These are phyloP conservation scores for Ophthalmolycus amberensis DNA, from an alignment of 2,113 vertebrate genomes.

Conservation along the genomic window DNA sequence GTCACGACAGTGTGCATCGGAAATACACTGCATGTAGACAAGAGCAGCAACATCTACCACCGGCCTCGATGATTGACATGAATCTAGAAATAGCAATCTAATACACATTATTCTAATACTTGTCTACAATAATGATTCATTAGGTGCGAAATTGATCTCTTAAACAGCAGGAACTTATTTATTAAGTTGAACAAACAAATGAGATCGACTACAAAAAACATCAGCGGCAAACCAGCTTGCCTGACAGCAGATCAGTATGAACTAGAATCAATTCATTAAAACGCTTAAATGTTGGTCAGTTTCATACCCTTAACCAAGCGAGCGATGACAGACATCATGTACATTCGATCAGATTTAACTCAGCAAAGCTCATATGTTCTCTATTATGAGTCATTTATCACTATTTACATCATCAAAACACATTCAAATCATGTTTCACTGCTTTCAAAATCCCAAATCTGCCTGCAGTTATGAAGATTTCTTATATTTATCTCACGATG, in stretches of 20 bases:
- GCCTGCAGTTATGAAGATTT: constrained; percentile 1
- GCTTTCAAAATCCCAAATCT: constrained; percentile 1
- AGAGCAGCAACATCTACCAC: constrained; percentile 3
- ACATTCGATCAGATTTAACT: too few species aligned
- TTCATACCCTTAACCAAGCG: not conserved
- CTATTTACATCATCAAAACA: not conserved
- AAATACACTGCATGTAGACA: constrained; percentile 40
- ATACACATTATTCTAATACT: not conserved
- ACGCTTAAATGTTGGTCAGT: not conserved
- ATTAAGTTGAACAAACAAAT: not conserved
- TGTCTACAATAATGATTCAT: not conserved
- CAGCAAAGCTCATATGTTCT: not conserved
- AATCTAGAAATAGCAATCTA: not conserved
- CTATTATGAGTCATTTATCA: not conserved
- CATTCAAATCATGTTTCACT: not conserved
- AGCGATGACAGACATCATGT: not conserved
- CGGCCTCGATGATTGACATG: constrained; percentile 23
- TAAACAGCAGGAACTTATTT: not conserved
- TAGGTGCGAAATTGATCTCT: not conserved
- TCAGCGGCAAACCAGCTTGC: constrained; percentile 33
- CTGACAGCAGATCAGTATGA: not conserved
- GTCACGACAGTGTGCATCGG: constrained; percentile 46
- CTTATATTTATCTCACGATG: not conserved
- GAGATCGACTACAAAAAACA: not conserved
- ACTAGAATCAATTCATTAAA: not conserved